Evolutionary conservation across 30 jellyfish, hydroid and myxozoan genomes (phyloP), one percentile per base, ranked within the genome.

Genomic region (Morbakka virulenta): DNA sequence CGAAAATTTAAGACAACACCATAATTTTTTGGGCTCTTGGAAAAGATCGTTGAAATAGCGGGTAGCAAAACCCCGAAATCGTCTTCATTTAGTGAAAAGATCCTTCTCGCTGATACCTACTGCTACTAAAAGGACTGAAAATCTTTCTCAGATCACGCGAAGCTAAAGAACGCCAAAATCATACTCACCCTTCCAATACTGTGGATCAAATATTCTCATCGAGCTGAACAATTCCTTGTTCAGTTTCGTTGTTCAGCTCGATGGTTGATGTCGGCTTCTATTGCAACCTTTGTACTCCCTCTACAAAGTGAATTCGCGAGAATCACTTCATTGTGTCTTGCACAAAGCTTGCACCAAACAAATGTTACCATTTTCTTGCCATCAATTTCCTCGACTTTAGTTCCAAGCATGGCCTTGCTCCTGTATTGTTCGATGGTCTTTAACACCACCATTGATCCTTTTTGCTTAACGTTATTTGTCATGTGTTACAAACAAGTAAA

Each of bases 1-100:
- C n/a, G n/a, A n/a, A n/a, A n/a, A 11, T 23, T 33, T 34, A 81
- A 29, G 17, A 69, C 89, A 23, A 17, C 75, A 74, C 94, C 94
- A 81, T 13, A 69, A 28, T 25, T n/a, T 57, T 48, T 62, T 62
- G 30, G 84, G 84, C 33, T 72, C 84, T 17, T 50, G 25, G 70
- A 72, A 50, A 72, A 72, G 74, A 35, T 51, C 70, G 30, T 4
- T 31, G 30, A 41, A 51, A 14, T 72, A 27, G 72, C 82, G 69
- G 47, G 28, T 41, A 22, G 51, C 73, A 64, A 52, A 67, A 50
- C 84, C 25, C 32, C 51, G 63, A 50, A 64, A 64, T 27, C 80
- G 29, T 53, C 22, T 78, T 82, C 89, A 78, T 48, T 78, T 82
- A 1, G 32, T 4, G 22, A 78, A 64, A 4, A 65, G 69, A 62